Percentiles rank a stretch among this genome's conserved stretches.
Evolutionary conservation across 2,113 vertebrate species (phyloP).

Genomic region (Scomber scombrus): DNA sequence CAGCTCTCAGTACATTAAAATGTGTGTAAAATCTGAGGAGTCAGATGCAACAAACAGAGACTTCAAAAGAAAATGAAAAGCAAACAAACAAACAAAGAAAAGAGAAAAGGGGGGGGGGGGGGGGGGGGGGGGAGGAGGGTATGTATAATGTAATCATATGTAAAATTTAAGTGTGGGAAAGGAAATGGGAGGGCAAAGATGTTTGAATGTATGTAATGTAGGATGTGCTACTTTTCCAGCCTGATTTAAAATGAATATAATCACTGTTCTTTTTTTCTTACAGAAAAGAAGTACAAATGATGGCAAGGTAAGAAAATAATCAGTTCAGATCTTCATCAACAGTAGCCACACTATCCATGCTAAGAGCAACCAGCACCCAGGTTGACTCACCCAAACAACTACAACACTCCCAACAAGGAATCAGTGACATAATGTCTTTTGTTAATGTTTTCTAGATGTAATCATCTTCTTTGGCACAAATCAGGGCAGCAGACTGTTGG

Average conservation of each 20-base stretch:
- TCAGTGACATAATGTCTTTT: constrained; percentile 38
- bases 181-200: too few species aligned
- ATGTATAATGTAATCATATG: too few species aligned
- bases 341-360: background rate
- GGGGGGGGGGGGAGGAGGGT: too few species aligned
- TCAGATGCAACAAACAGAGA: too few species aligned
- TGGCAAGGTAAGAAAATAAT: constrained; percentile 60
- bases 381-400: constrained; percentile 5
- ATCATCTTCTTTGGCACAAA: constrained; percentile 13
- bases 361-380: background rate
- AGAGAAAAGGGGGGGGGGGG: too few species aligned
- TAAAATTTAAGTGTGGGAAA: too few species aligned
- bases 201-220: too few species aligned
- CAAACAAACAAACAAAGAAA: too few species aligned
- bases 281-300: constrained; percentile 78
- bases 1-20: too few species aligned
- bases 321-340: background rate
- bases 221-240: too few species aligned
- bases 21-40: too few species aligned
- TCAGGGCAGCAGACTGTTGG: background rate
- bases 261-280: background rate
- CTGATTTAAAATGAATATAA: background rate
- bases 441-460: background rate
- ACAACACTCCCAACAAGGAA: constrained; percentile 36
- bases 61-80: too few species aligned